A percentile compares a stretch with the other conserved stretches of the same genome.
Conservation (phyloP, 2,113 vertebrate genomes). For the western clawed frog (Xenopus tropicalis) region UCB_Xtro_10.0 CM004445.2:48489001-48489500, state of each 20-base stretch:
- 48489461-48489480: too few species aligned
- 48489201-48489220: slow-evolving; percentile 17
- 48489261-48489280: neutral
- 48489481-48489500: too few species aligned
- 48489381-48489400: too few species aligned
- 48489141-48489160: slow-evolving; percentile 28
- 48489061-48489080: slow-evolving; percentile 29
- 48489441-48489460: too few species aligned
- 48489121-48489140: slow-evolving; percentile 4
- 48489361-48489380: too few species aligned
- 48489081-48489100: slow-evolving; percentile 6
- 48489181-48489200: slow-evolving; percentile 11
- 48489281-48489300: too few species aligned
- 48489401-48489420: too few species aligned
- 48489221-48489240: neutral
- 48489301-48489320: too few species aligned
- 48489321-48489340: too few species aligned
- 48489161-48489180: slow-evolving; percentile 8
- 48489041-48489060: slow-evolving; percentile 31
- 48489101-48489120: slow-evolving; percentile 29
- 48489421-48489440: too few species aligned
- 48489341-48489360: too few species aligned
- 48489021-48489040: slow-evolving; percentile 26
- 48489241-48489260: neutral
- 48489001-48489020: slow-evolving; percentile 10